phyloP scores from a whole-genome alignment of 1,140 invertebrate genomes.

The Dufourea novaeangliae region DNA sequence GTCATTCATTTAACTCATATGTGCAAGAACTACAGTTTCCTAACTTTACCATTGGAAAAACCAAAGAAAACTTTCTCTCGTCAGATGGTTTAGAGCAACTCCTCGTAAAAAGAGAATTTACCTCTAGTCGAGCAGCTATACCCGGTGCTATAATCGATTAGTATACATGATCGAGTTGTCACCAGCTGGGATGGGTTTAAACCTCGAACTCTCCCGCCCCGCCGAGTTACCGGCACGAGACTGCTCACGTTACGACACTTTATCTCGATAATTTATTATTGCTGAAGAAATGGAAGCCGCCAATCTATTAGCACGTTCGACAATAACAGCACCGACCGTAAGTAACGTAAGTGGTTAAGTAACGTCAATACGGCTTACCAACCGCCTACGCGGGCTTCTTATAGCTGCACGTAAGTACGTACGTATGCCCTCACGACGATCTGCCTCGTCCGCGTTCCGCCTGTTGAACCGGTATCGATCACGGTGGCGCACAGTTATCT shows the following conservation, averaged over 20 bases:
- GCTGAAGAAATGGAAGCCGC: constrained; percentile 71
- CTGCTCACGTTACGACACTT: constrained; percentile 47
- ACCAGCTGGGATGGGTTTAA: not conserved
- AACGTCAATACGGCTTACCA: constrained; percentile 65
- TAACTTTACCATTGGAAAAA: too few species aligned
- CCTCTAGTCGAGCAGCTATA: not conserved
- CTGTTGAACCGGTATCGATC: constrained; percentile 68
- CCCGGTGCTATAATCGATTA: not conserved
- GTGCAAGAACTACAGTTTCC: too few species aligned
- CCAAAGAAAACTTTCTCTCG: too few species aligned
- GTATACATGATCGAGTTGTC: constrained; percentile 30
- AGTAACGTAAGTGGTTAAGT: constrained; percentile 72
- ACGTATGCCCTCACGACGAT: not conserved
- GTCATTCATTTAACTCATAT: too few species aligned
- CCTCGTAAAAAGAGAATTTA: not conserved
- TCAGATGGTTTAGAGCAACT: not conserved
- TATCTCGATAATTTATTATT: constrained; percentile 73
- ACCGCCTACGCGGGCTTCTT: constrained; percentile 70
- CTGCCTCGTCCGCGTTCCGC: constrained; percentile 6
- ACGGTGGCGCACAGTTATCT: constrained; percentile 26
- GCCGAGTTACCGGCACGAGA: constrained; percentile 18
- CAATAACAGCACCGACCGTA: constrained; percentile 70
- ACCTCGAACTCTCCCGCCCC: constrained; percentile 18
- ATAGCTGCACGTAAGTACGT: constrained; percentile 19
- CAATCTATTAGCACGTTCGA: constrained; percentile 74